Conservation (phyloP, 2,888 invertebrate genomes). For the Anthophora plumipes region DNA sequence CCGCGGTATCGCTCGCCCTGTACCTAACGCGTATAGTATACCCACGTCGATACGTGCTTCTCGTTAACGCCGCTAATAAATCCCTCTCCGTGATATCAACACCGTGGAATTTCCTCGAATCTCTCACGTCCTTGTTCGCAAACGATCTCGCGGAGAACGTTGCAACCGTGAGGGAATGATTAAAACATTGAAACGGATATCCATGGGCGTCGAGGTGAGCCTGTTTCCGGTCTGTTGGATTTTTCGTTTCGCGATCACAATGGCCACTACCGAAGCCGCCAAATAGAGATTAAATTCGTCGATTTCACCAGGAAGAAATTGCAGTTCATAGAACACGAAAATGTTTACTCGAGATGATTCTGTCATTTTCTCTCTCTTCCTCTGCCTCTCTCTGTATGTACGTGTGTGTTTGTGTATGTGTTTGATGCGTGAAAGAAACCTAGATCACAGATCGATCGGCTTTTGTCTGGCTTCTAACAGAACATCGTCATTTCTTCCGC, state of each 20-base stretch:
- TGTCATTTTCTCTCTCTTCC: neutral
- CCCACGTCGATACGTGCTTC: constrained; percentile 12
- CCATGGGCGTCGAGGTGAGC: constrained; percentile 6
- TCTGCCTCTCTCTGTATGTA: too few species aligned
- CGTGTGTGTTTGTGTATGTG: too few species aligned
- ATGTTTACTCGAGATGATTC: neutral
- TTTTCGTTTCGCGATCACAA: constrained; percentile 27
- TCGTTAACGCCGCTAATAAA: constrained; percentile 45
- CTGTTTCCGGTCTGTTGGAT: constrained; percentile 38
- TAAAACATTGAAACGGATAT: constrained; percentile 26
- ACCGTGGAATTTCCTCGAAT: constrained; percentile 45
- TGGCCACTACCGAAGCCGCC: neutral
- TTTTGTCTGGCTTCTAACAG: constrained; percentile 1
- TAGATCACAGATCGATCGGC: neutral
- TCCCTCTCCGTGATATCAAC: constrained; percentile 37
- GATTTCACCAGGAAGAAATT: neutral
- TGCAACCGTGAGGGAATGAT: constrained; percentile 14
- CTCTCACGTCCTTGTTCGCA: constrained; percentile 30
- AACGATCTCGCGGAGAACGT: constrained; percentile 1
- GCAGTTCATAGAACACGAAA: neutral
- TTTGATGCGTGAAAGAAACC: neutral
- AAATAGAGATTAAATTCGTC: constrained; percentile 4
- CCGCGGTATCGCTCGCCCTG: neutral
- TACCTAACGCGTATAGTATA: neutral
- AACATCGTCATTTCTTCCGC: constrained; percentile 6